Evolutionary conservation across 1,140 invertebrate species (phyloP).

Genomic region (Diorhabda carinulata): DNA sequence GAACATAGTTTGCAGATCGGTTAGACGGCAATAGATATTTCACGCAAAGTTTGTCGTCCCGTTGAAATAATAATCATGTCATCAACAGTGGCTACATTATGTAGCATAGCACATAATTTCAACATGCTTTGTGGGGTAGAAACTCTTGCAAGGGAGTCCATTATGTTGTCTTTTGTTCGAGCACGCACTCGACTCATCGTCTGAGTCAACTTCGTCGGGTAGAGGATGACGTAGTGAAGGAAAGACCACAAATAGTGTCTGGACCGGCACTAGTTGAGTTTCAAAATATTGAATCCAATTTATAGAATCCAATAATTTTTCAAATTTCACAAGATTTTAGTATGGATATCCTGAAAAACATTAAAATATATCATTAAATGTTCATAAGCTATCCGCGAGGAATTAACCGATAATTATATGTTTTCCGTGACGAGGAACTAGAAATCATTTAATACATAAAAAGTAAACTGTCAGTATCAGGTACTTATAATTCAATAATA

Average conservation of each 20-base stretch:
- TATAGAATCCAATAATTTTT: too few relatives aligned
- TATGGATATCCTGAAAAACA: too few relatives aligned
- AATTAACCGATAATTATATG: too few relatives aligned
- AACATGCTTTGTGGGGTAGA: background rate
- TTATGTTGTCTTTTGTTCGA: conserved; percentile 40
- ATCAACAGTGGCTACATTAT: background rate
- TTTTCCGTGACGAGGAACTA: too few relatives aligned
- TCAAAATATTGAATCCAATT: too few relatives aligned
- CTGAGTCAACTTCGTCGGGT: conserved; percentile 39
- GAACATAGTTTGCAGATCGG: too few relatives aligned
- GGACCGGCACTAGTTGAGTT: conserved; percentile 8
- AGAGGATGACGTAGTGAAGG: conserved; percentile 10
- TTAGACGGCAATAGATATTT: background rate
- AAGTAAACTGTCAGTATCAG: too few relatives aligned
- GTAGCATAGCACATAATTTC: background rate
- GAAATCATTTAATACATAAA: too few relatives aligned
- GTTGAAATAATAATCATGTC: background rate
- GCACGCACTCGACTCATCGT: conserved; percentile 42
- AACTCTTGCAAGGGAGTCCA: conserved; percentile 17
- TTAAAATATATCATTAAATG: too few relatives aligned
- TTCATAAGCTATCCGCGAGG: too few relatives aligned
- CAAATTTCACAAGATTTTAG: too few relatives aligned
- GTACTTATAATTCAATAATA: too few relatives aligned
- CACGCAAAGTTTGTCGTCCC: background rate
- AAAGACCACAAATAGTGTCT: conserved; percentile 35